Conservation (phyloP, 2,888 invertebrate genomes). For the Brenthis ino region DNA sequence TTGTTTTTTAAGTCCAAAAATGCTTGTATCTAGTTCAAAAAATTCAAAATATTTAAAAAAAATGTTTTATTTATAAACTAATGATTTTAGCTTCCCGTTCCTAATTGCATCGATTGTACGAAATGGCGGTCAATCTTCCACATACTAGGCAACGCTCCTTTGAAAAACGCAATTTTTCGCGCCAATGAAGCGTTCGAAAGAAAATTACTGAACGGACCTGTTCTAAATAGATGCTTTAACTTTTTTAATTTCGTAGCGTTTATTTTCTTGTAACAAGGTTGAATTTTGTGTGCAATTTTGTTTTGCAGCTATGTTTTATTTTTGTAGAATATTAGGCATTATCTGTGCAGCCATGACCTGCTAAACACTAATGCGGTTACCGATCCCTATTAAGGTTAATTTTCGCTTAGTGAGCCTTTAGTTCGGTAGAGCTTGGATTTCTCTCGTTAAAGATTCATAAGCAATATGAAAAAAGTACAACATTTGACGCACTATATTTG, state of each 20-base stretch:
- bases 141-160: slow-evolving; percentile 55
- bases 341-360: slow-evolving; percentile 62
- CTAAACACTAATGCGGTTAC: slow-evolving; percentile 63
- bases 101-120: slow-evolving; percentile 28
- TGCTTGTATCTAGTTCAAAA: not conserved
- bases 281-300: slow-evolving; percentile 41
- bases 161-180: slow-evolving; percentile 77
- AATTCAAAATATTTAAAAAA: not conserved
- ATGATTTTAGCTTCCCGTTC: slow-evolving; percentile 1
- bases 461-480: not conserved
- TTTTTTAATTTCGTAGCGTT: slow-evolving; percentile 42
- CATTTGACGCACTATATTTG: not conserved
- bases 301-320: slow-evolving; percentile 38
- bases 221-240: slow-evolving; percentile 59
- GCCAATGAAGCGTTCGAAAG: slow-evolving; percentile 73
- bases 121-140: slow-evolving; percentile 50
- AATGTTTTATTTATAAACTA: slow-evolving; percentile 1
- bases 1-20: no score
- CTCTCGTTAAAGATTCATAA: slow-evolving; percentile 12
- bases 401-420: slow-evolving; percentile 53
- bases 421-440: slow-evolving; percentile 24
- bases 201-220: slow-evolving; percentile 67
- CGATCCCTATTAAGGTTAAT: slow-evolving; percentile 58
- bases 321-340: slow-evolving; percentile 58
- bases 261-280: slow-evolving; percentile 41